phyloP scores from a whole-genome alignment of 2,113 vertebrate genomes.

The Gulo gulo region DNA sequence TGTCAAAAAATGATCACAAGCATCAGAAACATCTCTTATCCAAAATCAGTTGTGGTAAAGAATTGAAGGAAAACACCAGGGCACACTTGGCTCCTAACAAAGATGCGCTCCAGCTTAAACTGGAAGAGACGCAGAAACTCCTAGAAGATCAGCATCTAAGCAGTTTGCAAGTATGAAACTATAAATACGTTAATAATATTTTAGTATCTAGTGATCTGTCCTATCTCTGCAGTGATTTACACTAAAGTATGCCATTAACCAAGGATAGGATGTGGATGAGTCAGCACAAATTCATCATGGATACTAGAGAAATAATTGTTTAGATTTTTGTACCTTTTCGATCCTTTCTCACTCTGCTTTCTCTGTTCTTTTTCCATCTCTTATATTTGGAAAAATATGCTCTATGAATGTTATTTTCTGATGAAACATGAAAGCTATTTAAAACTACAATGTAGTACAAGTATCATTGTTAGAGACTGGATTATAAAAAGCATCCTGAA shows the following conservation, averaged over 20 bases:
- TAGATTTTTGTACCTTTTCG: not conserved
- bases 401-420: constrained; percentile 37
- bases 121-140: constrained; percentile 82
- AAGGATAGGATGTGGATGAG: not conserved
- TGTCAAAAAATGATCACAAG: constrained; percentile 75
- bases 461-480: not conserved
- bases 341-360: not conserved
- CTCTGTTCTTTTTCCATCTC: not conserved
- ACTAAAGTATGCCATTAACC: not conserved
- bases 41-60: constrained; percentile 78
- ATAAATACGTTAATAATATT: constrained; percentile 43
- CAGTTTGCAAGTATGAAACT: constrained; percentile 81
- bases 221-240: constrained; percentile 24
- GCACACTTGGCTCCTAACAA: constrained; percentile 72
- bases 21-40: constrained; percentile 78
- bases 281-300: constrained; percentile 18
- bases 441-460: constrained; percentile 29
- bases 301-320: not conserved
- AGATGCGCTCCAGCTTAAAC: constrained; percentile 81
- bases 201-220: constrained; percentile 21
- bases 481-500: constrained; percentile 21
- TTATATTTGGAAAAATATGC: not conserved
- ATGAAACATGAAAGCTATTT: constrained; percentile 30
- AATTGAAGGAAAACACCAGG: constrained; percentile 81
- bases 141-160: constrained; percentile 83